phyloP scores from a whole-genome alignment of 2,888 invertebrate species.

The Tenthredo livida region DNA sequence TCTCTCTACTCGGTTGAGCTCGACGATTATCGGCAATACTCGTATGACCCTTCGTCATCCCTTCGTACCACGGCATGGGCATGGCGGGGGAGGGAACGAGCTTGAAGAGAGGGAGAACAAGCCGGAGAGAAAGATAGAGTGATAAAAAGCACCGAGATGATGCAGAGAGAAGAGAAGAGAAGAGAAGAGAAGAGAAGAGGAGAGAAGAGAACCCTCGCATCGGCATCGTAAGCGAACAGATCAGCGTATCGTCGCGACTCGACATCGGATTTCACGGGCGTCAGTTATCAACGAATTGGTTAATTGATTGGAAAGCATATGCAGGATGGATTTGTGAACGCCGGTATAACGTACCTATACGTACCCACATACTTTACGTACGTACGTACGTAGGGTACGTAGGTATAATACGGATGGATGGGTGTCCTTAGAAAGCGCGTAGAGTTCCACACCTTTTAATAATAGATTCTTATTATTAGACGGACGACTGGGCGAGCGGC shows the following conservation, averaged over 20 bases:
- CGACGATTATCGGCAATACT: constrained; percentile 16
- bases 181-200: no score
- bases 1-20: constrained; percentile 7
- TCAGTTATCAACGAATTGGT: constrained; percentile 66
- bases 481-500: constrained; percentile 39
- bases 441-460: constrained; percentile 50
- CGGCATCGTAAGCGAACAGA: background rate
- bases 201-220: background rate
- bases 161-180: no score
- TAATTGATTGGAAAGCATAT: constrained; percentile 63
- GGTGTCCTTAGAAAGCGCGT: constrained; percentile 46
- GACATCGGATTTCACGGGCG: constrained; percentile 67
- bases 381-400: background rate
- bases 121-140: background rate
- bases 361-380: background rate
- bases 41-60: constrained; percentile 46
- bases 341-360: background rate
- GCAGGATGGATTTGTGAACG: background rate
- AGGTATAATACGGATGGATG: constrained; percentile 38
- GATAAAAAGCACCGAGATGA: background rate
- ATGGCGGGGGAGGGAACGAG: background rate
- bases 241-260: constrained; percentile 40
- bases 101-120: background rate
- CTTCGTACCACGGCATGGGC: background rate
- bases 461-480: constrained; percentile 53